Percentiles rank a stretch among this genome's conserved stretches.
phyloP scores from a whole-genome alignment of 2,888 invertebrate genomes.

The Acanthosepion esculentum region DNA sequence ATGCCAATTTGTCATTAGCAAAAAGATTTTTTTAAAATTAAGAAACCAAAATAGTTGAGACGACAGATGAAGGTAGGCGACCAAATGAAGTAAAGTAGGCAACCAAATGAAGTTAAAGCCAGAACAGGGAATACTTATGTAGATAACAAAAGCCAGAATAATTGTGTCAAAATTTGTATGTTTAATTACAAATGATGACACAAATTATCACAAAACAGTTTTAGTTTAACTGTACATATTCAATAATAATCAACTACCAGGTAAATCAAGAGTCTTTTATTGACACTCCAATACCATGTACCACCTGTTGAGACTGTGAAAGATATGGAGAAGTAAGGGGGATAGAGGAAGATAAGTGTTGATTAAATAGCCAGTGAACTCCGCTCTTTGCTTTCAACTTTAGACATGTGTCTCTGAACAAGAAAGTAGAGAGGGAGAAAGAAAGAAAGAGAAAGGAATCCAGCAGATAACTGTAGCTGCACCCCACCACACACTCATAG shows the following conservation, averaged over 20 bases:
- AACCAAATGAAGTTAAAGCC: not conserved
- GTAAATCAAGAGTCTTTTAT: not conserved
- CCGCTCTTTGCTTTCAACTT: not conserved
- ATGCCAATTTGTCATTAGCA: not conserved
- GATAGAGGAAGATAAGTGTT: not conserved
- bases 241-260: not conserved
- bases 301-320: not conserved
- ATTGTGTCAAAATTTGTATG: not conserved
- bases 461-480: too few relatives aligned
- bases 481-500: not conserved
- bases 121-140: not conserved
- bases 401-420: not conserved
- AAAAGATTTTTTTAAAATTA: too few relatives aligned
- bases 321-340: not conserved
- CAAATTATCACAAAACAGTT: not conserved
- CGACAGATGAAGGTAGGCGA: not conserved
- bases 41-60: not conserved
- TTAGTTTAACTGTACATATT: not conserved
- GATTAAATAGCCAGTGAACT: not conserved
- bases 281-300: not conserved
- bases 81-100: not conserved
- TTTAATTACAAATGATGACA: not conserved
- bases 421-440: not conserved
- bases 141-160: conserved; percentile 14
- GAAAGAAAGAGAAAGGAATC: not conserved